These are phyloP conservation scores for Saccostrea cuccullata DNA, from an alignment of 1,140 invertebrate species.

Conservation along the genomic window DNA sequence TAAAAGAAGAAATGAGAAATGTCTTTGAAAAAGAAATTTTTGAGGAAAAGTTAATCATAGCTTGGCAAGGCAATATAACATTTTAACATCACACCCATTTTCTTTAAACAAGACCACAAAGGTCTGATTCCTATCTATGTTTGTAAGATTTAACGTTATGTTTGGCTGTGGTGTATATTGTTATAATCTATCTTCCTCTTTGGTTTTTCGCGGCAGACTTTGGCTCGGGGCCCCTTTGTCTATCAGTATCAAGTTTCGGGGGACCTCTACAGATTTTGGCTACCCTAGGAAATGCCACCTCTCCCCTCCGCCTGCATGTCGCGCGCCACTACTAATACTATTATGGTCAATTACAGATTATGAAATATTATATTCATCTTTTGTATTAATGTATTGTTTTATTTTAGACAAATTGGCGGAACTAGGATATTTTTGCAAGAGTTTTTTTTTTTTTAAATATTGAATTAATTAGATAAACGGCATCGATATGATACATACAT, in stretches of 20 bases:
- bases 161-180: background rate
- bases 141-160: background rate
- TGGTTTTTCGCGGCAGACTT: background rate
- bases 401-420: background rate
- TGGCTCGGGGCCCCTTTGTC: conserved; percentile 4
- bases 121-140: background rate
- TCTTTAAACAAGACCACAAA: background rate
- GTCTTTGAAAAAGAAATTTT: background rate
- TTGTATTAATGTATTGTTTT: background rate
- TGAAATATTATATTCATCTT: conserved; percentile 11
- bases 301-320: background rate
- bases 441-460: too few species aligned
- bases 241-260: background rate
- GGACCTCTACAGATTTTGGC: background rate
- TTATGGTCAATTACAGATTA: background rate
- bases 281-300: background rate
- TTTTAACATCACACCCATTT: background rate
- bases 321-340: background rate
- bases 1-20: background rate
- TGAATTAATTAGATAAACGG: background rate
- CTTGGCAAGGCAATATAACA: background rate
- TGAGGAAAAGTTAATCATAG: background rate
- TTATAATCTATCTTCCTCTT: background rate
- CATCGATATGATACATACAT: background rate
- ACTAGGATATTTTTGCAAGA: background rate